Evolutionary conservation across 1,140 invertebrate species (phyloP).

Genomic region (Drosophila melanica): DNA sequence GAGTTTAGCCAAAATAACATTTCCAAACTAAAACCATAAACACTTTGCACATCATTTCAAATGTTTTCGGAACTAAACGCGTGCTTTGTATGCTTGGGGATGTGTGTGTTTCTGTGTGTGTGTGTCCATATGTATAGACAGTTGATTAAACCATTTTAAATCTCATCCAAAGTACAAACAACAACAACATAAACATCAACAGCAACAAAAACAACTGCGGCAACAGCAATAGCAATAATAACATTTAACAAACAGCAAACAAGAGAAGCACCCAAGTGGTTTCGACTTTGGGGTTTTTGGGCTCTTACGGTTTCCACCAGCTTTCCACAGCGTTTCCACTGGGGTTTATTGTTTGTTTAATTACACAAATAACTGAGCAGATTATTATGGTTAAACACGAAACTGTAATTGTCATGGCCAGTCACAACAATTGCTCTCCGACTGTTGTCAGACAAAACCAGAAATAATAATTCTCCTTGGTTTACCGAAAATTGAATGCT

Average conservation of each 20-base stretch:
- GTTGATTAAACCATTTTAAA: slow-evolving; percentile 76
- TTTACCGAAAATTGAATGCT: background rate
- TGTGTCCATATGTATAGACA: slow-evolving; percentile 11
- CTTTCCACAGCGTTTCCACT: slow-evolving; percentile 26
- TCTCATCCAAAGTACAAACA: slow-evolving; percentile 41
- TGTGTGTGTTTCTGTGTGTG: too few species aligned
- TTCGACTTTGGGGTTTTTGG: slow-evolving; percentile 31
- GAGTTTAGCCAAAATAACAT: slow-evolving; percentile 27
- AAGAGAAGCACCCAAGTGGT: slow-evolving; percentile 62
- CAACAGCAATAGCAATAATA: slow-evolving; percentile 46
- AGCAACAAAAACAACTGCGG: slow-evolving; percentile 40
- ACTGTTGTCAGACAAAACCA: slow-evolving; percentile 49
- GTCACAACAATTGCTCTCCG: slow-evolving; percentile 64
- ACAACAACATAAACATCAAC: slow-evolving; percentile 20
- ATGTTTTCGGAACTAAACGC: slow-evolving; percentile 46
- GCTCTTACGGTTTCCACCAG: slow-evolving; percentile 22
- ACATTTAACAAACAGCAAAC: slow-evolving; percentile 65
- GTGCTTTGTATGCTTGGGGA: background rate
- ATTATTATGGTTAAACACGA: slow-evolving; percentile 82
- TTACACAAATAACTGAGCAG: slow-evolving; percentile 78
- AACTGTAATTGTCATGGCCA: slow-evolving; percentile 76
- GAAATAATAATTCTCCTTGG: background rate
- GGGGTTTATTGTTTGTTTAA: slow-evolving; percentile 76
- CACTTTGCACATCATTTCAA: slow-evolving; percentile 44
- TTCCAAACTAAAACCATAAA: slow-evolving; percentile 46